Evolutionary conservation across 1,140 invertebrate genomes (phyloP), one percentile per base, ranked within the genome.

Genomic region (Telenomus remus): DNA sequence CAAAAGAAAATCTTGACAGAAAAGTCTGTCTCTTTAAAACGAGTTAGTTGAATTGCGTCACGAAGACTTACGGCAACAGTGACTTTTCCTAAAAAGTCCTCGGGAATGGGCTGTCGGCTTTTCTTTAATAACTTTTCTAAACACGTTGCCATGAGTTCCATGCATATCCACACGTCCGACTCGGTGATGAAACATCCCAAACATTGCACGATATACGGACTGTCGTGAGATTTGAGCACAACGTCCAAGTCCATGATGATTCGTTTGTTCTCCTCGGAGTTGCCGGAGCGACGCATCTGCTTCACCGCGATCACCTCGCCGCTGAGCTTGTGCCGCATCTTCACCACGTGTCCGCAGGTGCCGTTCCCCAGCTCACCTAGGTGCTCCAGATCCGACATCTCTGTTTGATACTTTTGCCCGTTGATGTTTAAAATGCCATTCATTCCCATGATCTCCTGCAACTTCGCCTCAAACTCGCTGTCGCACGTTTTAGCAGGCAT

Each of bases 221-320:
- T 99, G 85, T 98, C 97, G 79, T 98, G 95, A 46, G 96, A 98
- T 79, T 98, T 96, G 9, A 98, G 91, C 34, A 99, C 96, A 34
- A 99, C 97, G 85, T 99, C 97, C 74, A 99, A 90, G 89, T 99
- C 98, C 96, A 98, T 99, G 48, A 98, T 94, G 56, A 99, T 98
- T 77, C 97, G 91, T 87, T 99, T 99, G 68, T 97, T 98, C 87
- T 99, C 98, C 86, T 99, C 97, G 11, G 92, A 92, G 84, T 99
- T 98, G 10, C 97, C 96, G 8, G 97, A 98, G 42, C 97, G 91
- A 68, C 97, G 91, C 97, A 99, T 99, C 94, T 99, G 97, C 93
- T 99, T 99, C 0, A 99, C 97, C 70, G 97, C 97, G 83, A 99
- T 96, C 33, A 96, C 91, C 80, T 93, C 92, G 15, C 91, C 90